phyloP scores from a whole-genome alignment of 2,797 vertebrate genomes.

The Muraenolepis orangiensis region DNA sequence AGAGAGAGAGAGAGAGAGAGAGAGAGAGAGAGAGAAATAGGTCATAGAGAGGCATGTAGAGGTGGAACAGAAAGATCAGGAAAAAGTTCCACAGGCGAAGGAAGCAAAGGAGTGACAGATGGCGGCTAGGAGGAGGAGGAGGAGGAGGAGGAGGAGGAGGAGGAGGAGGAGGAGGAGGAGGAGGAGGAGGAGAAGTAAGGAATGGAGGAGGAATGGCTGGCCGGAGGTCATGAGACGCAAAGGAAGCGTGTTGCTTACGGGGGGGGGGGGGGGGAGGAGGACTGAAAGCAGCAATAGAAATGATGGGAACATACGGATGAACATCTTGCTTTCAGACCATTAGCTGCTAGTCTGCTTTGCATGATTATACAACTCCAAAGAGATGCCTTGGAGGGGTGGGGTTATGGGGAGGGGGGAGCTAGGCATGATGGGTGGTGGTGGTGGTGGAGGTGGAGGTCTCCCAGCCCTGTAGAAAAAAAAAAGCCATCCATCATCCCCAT shows the following conservation, averaged over 20 bases:
- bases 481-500: neutral
- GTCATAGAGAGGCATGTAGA: neutral
- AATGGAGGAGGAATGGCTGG: no score
- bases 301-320: neutral
- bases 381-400: neutral
- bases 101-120: neutral
- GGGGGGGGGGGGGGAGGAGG: neutral
- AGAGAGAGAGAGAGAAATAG: neutral
- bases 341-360: neutral
- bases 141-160: neutral
- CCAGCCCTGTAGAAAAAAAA: constrained; percentile 1
- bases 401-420: neutral
- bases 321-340: neutral
- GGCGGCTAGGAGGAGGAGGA: neutral
- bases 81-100: neutral
- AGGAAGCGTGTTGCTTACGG: neutral
- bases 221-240: neutral
- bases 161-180: neutral
- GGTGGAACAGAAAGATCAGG: neutral
- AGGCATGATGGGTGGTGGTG: neutral
- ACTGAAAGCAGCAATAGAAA: neutral
- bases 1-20: no score
- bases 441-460: neutral
- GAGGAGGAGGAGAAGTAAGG: no score
- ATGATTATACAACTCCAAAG: constrained; percentile 9